Conservation (phyloP, 1,140 invertebrate genomes). For the Meloidogyne hapla region DNA sequence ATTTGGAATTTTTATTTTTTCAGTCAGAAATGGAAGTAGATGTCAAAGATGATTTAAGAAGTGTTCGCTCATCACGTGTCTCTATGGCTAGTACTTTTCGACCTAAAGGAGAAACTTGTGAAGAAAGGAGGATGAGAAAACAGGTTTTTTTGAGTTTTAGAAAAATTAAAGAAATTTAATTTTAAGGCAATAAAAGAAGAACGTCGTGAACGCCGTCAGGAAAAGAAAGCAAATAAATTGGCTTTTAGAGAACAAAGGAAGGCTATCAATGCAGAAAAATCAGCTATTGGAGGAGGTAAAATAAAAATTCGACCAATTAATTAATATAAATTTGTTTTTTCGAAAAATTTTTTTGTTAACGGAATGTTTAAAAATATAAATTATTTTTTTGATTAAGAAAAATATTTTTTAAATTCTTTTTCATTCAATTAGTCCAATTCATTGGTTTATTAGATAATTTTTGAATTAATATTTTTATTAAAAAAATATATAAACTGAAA, state of each 20-base stretch:
- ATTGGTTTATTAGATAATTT: too few species aligned
- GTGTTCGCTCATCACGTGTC: neutral
- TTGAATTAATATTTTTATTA: too few species aligned
- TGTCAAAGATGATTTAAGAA: neutral
- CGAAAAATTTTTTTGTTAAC: too few species aligned
- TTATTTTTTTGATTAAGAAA: too few species aligned
- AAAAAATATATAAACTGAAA: too few species aligned
- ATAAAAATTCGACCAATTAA: neutral
- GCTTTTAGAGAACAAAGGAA: slow-evolving; percentile 86
- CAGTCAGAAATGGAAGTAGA: neutral
- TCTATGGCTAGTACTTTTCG: neutral
- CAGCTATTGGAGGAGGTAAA: neutral
- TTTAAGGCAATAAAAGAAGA: slow-evolving; percentile 35
- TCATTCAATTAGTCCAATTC: too few species aligned
- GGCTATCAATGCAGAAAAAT: slow-evolving; percentile 52
- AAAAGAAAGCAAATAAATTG: slow-evolving; percentile 79
- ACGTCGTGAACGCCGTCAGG: slow-evolving; percentile 74
- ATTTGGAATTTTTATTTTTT: neutral
- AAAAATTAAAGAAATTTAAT: neutral
- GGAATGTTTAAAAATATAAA: too few species aligned
- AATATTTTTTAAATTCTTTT: too few species aligned
- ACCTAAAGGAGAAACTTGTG: neutral
- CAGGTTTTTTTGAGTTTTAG: neutral
- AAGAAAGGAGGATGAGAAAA: neutral
- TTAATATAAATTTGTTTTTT: neutral